These are phyloP conservation scores for Anisognathus igniventris DNA, from an alignment of 2,797 vertebrate genomes.

Conservation along the genomic window DNA sequence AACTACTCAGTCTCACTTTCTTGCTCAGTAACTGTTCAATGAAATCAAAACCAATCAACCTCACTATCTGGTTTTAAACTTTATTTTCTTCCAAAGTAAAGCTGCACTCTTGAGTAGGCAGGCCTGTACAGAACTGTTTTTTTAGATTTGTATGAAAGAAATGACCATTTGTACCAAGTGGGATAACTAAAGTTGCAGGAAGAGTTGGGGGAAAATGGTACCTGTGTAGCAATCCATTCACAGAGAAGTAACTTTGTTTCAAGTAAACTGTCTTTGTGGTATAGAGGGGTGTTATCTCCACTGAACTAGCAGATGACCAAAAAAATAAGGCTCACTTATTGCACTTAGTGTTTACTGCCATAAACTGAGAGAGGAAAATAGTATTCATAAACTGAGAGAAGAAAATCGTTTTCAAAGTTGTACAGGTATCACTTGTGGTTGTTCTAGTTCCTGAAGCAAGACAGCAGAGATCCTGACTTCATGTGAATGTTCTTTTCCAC, in stretches of 20 bases:
- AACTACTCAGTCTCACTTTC: neutral
- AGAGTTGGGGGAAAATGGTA: neutral
- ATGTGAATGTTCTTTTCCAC: neutral
- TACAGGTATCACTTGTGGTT: rapidly evolving
- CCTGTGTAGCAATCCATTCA: rapidly evolving
- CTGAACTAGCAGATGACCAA: neutral
- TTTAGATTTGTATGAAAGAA: neutral
- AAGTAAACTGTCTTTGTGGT: neutral
- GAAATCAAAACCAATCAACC: neutral
- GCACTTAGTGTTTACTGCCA: neutral
- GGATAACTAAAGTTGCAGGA: neutral
- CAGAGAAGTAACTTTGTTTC: neutral
- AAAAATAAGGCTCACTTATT: neutral
- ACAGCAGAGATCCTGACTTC: neutral
- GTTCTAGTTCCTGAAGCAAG: neutral
- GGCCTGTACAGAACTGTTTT: neutral
- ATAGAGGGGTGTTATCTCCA: neutral
- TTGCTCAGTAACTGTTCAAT: neutral
- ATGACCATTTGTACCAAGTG: rapidly evolving
- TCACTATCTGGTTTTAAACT: neutral
- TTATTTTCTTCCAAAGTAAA: neutral
- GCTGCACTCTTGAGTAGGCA: neutral
- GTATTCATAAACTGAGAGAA: neutral
- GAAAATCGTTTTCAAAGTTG: neutral
- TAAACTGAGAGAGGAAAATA: neutral